Conservation (phyloP, 2,113 vertebrate genomes). For the Anhinga rufa region DNA sequence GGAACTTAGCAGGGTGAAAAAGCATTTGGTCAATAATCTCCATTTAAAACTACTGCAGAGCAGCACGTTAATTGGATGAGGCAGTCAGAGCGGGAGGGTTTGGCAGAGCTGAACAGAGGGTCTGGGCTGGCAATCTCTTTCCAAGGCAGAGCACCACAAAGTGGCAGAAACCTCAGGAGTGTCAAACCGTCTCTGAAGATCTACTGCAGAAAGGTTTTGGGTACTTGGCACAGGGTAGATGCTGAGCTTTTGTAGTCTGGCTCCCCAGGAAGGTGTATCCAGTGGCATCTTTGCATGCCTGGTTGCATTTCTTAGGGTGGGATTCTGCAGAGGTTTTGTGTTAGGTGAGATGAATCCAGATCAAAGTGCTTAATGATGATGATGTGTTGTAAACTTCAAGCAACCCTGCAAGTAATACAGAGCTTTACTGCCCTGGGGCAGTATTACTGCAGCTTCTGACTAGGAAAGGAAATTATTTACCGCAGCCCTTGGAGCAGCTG, state of each 20-base stretch:
- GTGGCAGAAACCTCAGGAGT: not conserved
- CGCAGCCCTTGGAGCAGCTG: not conserved
- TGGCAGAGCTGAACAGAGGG: not conserved
- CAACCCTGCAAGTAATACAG: not conserved
- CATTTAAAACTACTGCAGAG: fast-evolving
- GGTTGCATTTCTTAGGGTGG: not conserved
- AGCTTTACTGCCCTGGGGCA: not conserved
- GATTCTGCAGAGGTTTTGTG: not conserved
- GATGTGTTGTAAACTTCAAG: not conserved
- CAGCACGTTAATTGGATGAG: not conserved
- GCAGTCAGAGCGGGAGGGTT: fast-evolving
- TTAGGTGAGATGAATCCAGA: not conserved
- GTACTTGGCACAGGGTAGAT: not conserved
- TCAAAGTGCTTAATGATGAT: not conserved
- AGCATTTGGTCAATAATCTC: not conserved
- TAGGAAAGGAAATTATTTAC: not conserved
- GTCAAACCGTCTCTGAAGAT: not conserved
- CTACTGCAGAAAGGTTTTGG: not conserved
- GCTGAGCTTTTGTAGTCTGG: not conserved
- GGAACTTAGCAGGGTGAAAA: not conserved
- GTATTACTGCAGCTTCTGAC: not conserved
- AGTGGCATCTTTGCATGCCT: not conserved
- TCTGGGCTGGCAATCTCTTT: not conserved
- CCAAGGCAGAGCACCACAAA: not conserved
- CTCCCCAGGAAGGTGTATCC: not conserved